Conservation (phyloP, 2,888 invertebrate genomes). For the Melieria omissa region DNA sequence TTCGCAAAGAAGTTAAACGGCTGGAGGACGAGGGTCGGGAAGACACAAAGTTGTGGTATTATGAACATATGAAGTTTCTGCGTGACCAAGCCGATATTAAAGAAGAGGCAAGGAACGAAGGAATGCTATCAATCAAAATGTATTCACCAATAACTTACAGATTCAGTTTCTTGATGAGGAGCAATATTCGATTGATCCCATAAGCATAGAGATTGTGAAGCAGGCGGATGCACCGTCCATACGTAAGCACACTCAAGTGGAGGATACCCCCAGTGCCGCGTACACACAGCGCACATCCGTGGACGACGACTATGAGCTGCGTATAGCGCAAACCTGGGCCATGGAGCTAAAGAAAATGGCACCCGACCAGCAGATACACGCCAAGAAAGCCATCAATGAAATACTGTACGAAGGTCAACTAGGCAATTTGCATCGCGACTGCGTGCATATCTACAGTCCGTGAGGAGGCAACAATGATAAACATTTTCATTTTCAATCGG, state of each 20-base stretch:
- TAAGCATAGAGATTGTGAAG: too few species aligned
- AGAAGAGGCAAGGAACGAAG: background rate
- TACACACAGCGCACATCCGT: too few species aligned
- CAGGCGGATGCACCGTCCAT: too few species aligned
- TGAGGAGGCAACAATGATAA: background rate
- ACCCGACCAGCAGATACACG: slow-evolving; percentile 41
- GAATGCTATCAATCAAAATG: too few species aligned
- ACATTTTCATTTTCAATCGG: too few species aligned
- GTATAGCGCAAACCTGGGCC: slow-evolving; percentile 42
- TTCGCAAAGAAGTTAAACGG: slow-evolving; percentile 37
- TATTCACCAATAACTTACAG: too few species aligned
- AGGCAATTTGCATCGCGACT: slow-evolving; percentile 31
- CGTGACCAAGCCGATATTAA: background rate
- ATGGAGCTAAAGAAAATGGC: slow-evolving; percentile 41
- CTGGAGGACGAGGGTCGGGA: slow-evolving; percentile 3
- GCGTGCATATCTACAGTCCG: slow-evolving; percentile 13
- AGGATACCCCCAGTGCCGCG: too few species aligned
- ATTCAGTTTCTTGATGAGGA: too few species aligned
- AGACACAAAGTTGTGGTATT: slow-evolving; percentile 39
- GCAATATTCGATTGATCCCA: too few species aligned
- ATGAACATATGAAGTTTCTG: slow-evolving; percentile 35
- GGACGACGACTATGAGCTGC: slow-evolving; percentile 8
- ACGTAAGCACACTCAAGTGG: too few species aligned
- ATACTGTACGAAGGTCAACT: slow-evolving; percentile 43
- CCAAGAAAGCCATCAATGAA: slow-evolving; percentile 43